These are phyloP conservation scores for Leucania comma DNA, from an alignment of 2,888 invertebrate genomes.

Conservation along the genomic window DNA sequence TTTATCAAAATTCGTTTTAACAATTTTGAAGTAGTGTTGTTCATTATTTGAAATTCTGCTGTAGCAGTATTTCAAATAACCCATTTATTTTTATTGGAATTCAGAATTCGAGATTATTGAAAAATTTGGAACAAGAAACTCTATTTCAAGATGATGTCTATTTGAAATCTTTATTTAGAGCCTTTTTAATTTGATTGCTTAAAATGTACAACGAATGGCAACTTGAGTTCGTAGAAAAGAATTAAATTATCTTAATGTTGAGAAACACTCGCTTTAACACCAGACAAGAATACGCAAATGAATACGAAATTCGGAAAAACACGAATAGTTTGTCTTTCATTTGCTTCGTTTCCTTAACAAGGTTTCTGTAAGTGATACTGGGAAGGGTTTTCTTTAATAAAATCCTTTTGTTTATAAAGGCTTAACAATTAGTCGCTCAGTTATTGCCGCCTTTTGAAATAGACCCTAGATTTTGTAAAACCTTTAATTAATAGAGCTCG, in stretches of 20 bases:
- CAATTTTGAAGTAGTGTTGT: too few species aligned
- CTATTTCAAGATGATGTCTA: too few species aligned
- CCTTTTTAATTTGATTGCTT: too few species aligned
- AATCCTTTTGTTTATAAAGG: slow-evolving; percentile 11
- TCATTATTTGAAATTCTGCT: too few species aligned
- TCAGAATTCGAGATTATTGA: too few species aligned
- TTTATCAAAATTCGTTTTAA: too few species aligned
- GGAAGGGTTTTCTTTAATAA: slow-evolving; percentile 6
- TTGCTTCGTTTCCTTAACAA: background rate
- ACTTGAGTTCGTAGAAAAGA: too few species aligned
- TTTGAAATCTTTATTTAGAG: too few species aligned
- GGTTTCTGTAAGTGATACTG: slow-evolving; percentile 5
- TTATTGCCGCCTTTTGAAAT: slow-evolving; percentile 15
- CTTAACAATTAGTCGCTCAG: slow-evolving; percentile 18
- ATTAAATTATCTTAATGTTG: background rate
- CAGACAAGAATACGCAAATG: background rate
- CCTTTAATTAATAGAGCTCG: background rate
- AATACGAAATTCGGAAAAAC: background rate
- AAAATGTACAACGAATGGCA: too few species aligned
- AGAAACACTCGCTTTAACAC: background rate
- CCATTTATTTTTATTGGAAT: too few species aligned
- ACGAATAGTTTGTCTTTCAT: background rate
- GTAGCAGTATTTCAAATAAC: too few species aligned
- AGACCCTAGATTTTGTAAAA: background rate
- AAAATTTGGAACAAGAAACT: too few species aligned